Evolutionary conservation across 2,888 invertebrate species (phyloP), one percentile per base, ranked within the genome.

Genomic region (Andrena haemorrhoa): DNA sequence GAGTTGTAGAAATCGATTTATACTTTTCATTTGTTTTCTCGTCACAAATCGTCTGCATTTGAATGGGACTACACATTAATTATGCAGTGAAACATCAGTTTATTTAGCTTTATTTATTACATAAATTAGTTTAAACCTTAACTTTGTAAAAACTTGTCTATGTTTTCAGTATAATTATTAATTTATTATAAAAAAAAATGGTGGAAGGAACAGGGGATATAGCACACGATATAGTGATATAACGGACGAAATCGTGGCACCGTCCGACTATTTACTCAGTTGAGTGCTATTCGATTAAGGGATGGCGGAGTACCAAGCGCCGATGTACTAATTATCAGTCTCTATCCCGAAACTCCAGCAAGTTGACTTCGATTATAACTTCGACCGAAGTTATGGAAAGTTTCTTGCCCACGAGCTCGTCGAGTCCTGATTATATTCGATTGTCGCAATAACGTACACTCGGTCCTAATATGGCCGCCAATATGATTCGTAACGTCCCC

Each of bases 311-410:
- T 79, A 80, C 82, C 74, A 75, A 69, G 79, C 49, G 75, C 56
- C 79, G 79, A 85, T 87, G 86, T 88, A 88, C 86, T 91, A 91
- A 92, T 92, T 90, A 91, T 91, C 88, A 88, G 90, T 89, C 88
- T 89, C 89, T 88, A 90, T 90, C 89, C 86, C 76, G 83, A 83
- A 91, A 90, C 89, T 91, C 90, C 89, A 90, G 89, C 90, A 90
- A 91, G 87, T 89, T 86, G 89, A 89, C 91, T 91, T 92, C 89
- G 91, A 92, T 92, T 91, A 92, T 89, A 91, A 92, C 91, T 92
- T 91, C 60, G 82, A 61, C 70, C 70, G 63, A 90, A 91, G 88
- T 92, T 91, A 66, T 58, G 56, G 86, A 80, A 86, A 87, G 80
- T 87, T 87, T 72, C 66, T 41, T 66, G 63, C 31, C 56, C 41